These are phyloP conservation scores for Lingula anatina DNA, from an alignment of 2,888 invertebrate species.

Conservation along the genomic window DNA sequence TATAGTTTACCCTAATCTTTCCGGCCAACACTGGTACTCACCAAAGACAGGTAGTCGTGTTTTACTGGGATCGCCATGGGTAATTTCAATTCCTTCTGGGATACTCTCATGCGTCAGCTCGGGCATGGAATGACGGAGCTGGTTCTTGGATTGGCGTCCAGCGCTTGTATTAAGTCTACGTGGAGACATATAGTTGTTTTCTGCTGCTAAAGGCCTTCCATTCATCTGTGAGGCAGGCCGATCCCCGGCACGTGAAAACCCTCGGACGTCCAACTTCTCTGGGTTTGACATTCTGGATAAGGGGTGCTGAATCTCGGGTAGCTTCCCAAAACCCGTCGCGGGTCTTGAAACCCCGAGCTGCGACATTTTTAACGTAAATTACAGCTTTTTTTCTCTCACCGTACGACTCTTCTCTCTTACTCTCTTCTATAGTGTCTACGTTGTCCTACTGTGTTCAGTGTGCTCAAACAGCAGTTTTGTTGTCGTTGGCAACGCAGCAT, in stretches of 20 bases:
- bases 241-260: slow-evolving; percentile 32
- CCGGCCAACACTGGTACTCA: slow-evolving; percentile 29
- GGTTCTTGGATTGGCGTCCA: slow-evolving; percentile 4
- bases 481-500: no score
- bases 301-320: slow-evolving; percentile 45
- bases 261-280: slow-evolving; percentile 28
- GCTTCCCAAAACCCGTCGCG: slow-evolving; percentile 19
- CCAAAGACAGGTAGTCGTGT: slow-evolving; percentile 48
- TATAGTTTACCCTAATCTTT: no score
- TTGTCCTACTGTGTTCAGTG: no score
- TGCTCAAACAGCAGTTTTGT: no score
- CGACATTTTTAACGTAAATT: slow-evolving; percentile 33
- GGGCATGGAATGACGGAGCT: not conserved
- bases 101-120: slow-evolving; percentile 21
- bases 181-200: slow-evolving; percentile 22
- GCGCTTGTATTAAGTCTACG: slow-evolving; percentile 24
- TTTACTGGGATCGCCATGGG: slow-evolving; percentile 37
- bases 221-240: slow-evolving; percentile 23
- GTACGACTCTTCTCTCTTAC: no score
- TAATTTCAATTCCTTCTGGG: slow-evolving; percentile 46
- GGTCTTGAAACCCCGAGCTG: slow-evolving; percentile 28
- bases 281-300: slow-evolving; percentile 41
- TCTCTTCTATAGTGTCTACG: no score
- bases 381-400: no score
- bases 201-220: slow-evolving; percentile 38